Evolutionary conservation across 2,113 vertebrate species (phyloP).

Genomic region (Cololabis saira): DNA sequence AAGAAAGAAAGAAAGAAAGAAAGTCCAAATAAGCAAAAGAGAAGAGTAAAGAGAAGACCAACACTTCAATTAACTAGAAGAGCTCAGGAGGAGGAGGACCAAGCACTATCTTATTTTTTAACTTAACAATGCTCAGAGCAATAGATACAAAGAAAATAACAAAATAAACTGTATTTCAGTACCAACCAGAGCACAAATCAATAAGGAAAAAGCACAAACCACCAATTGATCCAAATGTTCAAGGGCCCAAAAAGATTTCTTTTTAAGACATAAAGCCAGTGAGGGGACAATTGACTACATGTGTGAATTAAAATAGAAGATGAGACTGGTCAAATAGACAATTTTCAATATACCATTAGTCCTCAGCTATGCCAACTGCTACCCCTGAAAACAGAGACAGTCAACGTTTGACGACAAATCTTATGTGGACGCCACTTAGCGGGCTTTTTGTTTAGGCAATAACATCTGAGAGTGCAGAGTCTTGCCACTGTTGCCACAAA

Average conservation of each 20-base stretch:
- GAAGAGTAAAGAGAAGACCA: background rate
- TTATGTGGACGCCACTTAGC: slow-evolving; percentile 47
- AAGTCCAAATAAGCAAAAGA: slow-evolving; percentile 13
- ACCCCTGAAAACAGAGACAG: slow-evolving; percentile 42
- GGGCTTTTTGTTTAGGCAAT: slow-evolving; percentile 72
- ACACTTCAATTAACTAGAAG: no score
- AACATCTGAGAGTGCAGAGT: slow-evolving; percentile 54
- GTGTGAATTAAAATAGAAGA: slow-evolving; percentile 45
- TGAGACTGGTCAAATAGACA: slow-evolving; percentile 37
- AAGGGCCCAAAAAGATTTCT: slow-evolving; percentile 59
- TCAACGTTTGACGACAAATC: slow-evolving; percentile 53
- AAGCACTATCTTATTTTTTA: slow-evolving; percentile 1
- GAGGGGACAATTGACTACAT: slow-evolving; percentile 56
- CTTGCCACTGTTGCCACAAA: slow-evolving; percentile 65
- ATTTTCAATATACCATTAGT: slow-evolving; percentile 60
- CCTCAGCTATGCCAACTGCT: slow-evolving; percentile 17
- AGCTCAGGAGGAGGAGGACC: background rate
- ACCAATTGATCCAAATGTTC: slow-evolving; percentile 66
- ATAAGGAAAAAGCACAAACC: slow-evolving; percentile 57
- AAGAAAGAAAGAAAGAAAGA: slow-evolving; percentile 34
- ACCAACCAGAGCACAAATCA: slow-evolving; percentile 59
- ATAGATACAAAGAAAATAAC: slow-evolving; percentile 50
- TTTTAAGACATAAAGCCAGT: slow-evolving; percentile 55
- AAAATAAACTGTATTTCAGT: slow-evolving; percentile 51
- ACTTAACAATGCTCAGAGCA: slow-evolving; percentile 58